Conservation (phyloP, 2,888 invertebrate genomes). For the Schizotus pectinicornis region DNA sequence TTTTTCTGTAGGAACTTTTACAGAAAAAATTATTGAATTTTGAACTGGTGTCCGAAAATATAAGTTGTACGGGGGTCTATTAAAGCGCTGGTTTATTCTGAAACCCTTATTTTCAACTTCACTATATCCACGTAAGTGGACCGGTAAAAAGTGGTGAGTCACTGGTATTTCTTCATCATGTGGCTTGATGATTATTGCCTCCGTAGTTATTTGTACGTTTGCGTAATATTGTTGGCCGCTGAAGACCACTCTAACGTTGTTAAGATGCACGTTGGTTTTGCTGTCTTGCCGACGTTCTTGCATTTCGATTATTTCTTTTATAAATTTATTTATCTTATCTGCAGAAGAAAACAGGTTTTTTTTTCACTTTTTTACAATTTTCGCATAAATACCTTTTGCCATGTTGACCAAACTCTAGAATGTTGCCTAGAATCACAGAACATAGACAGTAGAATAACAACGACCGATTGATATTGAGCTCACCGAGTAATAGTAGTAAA, state of each 20-base stretch:
- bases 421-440: too few species aligned
- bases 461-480: too few species aligned
- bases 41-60: constrained; percentile 12
- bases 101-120: constrained; percentile 8
- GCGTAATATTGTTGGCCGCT: constrained; percentile 14
- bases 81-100: constrained; percentile 12
- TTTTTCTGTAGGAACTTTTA: too few species aligned
- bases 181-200: constrained; percentile 7
- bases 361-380: constrained; percentile 2
- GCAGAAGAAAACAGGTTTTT: constrained; percentile 7
- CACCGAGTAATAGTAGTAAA: too few species aligned
- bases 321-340: constrained; percentile 13
- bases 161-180: constrained; percentile 10
- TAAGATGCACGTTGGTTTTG: constrained; percentile 10
- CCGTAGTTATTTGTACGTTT: constrained; percentile 10
- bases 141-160: constrained; percentile 10
- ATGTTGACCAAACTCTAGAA: too few species aligned
- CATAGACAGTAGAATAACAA: too few species aligned
- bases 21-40: too few species aligned
- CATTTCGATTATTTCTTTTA: constrained; percentile 8
- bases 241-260: constrained; percentile 11
- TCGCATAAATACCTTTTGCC: too few species aligned
- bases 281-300: constrained; percentile 11
- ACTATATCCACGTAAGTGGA: constrained; percentile 13
- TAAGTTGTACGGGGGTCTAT: constrained; percentile 14